These are phyloP conservation scores for Macrobrachium nipponense DNA, from an alignment of 1,140 invertebrate genomes.

Conservation along the genomic window DNA sequence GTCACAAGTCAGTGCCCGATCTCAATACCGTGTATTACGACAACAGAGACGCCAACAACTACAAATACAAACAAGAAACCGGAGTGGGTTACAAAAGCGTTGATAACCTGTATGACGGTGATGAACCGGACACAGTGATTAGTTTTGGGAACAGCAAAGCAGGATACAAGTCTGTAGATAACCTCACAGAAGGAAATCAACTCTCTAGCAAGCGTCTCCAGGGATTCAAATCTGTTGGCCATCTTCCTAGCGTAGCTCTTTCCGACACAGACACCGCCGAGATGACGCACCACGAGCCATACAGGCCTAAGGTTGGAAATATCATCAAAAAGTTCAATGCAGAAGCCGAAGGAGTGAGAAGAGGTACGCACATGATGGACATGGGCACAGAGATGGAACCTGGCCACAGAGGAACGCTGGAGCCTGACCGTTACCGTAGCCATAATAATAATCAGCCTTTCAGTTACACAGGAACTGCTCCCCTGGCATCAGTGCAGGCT, in stretches of 20 bases:
- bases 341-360: constrained; percentile 12
- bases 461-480: constrained; percentile 73
- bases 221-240: constrained; percentile 40
- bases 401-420: constrained; percentile 67
- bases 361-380: neutral
- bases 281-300: constrained; percentile 7
- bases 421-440: constrained; percentile 73
- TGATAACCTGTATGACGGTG: constrained; percentile 1
- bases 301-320: constrained; percentile 54
- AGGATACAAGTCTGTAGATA: constrained; percentile 39
- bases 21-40: constrained; percentile 36
- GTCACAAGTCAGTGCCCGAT: constrained; percentile 57
- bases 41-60: constrained; percentile 2
- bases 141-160: neutral
- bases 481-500: constrained; percentile 19
- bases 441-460: constrained; percentile 82
- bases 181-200: neutral
- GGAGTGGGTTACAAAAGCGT: neutral
- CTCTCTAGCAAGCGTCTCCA: neutral
- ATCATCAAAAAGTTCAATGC: constrained; percentile 59
- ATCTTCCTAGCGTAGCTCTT: constrained; percentile 10
- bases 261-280: constrained; percentile 25
- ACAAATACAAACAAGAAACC: neutral
- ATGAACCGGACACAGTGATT: neutral
- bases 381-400: constrained; percentile 26